Evolutionary conservation across 2,797 vertebrate species (phyloP).

Genomic region (Rhabdomys pumilio): DNA sequence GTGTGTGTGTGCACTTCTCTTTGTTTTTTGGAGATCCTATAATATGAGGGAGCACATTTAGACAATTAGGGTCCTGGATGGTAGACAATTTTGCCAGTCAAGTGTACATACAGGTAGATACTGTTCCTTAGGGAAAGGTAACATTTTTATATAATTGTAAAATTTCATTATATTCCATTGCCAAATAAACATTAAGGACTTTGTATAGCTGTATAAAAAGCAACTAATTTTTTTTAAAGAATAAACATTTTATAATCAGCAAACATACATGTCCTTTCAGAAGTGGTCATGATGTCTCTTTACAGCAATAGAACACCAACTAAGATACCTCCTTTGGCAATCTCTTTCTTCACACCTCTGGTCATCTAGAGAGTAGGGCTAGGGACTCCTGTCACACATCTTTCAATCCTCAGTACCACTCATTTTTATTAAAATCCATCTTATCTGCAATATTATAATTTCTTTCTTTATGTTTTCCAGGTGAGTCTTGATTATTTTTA

Average conservation of each 20-base stretch:
- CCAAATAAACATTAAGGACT: background rate
- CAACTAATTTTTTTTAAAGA: background rate
- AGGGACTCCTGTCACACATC: background rate
- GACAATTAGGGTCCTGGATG: background rate
- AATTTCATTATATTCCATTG: background rate
- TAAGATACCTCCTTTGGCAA: background rate
- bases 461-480: background rate
- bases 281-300: background rate
- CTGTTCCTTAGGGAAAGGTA: background rate
- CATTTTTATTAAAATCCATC: background rate
- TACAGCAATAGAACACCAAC: background rate
- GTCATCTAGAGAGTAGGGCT: background rate
- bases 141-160: background rate
- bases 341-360: background rate
- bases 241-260: background rate
- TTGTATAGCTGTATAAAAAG: background rate
- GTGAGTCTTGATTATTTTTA: slow-evolving; percentile 23
- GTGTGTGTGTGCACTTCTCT: background rate
- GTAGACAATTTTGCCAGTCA: background rate
- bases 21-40: background rate
- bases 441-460: background rate
- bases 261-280: background rate
- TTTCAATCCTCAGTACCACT: background rate
- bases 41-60: background rate
- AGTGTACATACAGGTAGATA: background rate